A percentile compares a stretch with the other conserved stretches of the same genome.
These are phyloP conservation scores for Conomelus anceps DNA, from an alignment of 2,888 invertebrate genomes.

Conservation along the genomic window DNA sequence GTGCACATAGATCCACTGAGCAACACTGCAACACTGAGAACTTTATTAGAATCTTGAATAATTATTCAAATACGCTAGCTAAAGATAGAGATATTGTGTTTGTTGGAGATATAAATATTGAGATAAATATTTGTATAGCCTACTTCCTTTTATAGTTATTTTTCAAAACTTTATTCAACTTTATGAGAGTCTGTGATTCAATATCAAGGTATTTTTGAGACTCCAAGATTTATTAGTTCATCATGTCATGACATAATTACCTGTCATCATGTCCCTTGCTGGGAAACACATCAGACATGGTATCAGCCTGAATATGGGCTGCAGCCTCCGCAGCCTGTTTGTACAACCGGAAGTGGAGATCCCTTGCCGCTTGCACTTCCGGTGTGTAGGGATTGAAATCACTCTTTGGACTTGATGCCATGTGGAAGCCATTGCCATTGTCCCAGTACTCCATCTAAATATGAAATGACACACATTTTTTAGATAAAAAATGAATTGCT, in stretches of 20 bases:
- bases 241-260: neutral
- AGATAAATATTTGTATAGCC: too few species aligned
- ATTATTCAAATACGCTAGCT: too few species aligned
- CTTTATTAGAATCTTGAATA: too few species aligned
- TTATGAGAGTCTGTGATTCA: too few species aligned
- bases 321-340: constrained; percentile 33
- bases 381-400: constrained; percentile 53
- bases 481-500: neutral
- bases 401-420: constrained; percentile 29
- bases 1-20: too few species aligned
- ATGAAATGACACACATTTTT: neutral
- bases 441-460: constrained; percentile 63
- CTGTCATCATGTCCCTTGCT: neutral
- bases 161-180: too few species aligned
- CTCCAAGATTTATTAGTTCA: too few species aligned
- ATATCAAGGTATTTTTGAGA: too few species aligned
- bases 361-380: constrained; percentile 60
- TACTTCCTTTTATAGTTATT: too few species aligned
- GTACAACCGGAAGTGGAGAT: constrained; percentile 37
- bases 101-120: too few species aligned
- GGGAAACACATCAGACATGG: neutral
- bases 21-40: too few species aligned
- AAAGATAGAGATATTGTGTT: too few species aligned
- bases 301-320: neutral
- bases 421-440: constrained; percentile 66